Percentiles rank a stretch among this genome's conserved stretches.
Conservation (phyloP, 2,113 vertebrate genomes). For the Cygnus atratus region DNA sequence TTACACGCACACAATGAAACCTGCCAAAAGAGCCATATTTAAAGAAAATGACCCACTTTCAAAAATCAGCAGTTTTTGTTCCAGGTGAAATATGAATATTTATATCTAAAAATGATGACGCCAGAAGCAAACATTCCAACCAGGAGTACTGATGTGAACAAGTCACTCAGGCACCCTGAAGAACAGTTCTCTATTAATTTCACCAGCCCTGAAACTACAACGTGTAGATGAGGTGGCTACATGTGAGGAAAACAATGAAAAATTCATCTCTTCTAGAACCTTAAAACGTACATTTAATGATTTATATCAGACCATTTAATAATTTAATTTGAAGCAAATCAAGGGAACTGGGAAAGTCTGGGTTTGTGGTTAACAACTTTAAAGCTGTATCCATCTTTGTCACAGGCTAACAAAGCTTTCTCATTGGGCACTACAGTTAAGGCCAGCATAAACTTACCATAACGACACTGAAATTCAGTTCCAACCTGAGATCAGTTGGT, state of each 20-base stretch:
- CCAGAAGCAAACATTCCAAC: conserved; percentile 63
- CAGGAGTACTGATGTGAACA: conserved; percentile 23
- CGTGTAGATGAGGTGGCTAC: not conserved
- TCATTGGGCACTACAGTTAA: not conserved
- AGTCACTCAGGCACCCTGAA: conserved; percentile 30
- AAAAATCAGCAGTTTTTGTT: conserved; percentile 72
- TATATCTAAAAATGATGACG: conserved; percentile 63
- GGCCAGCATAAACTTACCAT: not conserved
- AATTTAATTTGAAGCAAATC: conserved; percentile 70
- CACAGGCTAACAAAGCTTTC: conserved; percentile 3
- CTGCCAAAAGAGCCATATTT: conserved; percentile 63
- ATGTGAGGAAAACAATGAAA: conserved; percentile 36
- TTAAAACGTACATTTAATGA: conserved; percentile 64
- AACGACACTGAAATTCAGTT: conserved; percentile 5
- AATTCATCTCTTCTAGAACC: conserved; percentile 41
- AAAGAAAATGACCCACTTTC: conserved; percentile 62
- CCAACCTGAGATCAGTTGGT: not conserved
- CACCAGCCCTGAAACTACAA: conserved; percentile 24
- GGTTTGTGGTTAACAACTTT: conserved; percentile 44
- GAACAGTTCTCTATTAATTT: conserved; percentile 38
- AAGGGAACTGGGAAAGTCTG: conserved; percentile 42
- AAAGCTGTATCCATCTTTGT: conserved; percentile 21
- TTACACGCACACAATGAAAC: conserved; percentile 59
- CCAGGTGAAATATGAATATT: conserved; percentile 75
- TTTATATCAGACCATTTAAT: conserved; percentile 54